A percentile compares a stretch with the other conserved stretches of the same genome.
Evolutionary conservation across 2,113 vertebrate genomes (phyloP).

Genomic region (Ochotona princeps): DNA sequence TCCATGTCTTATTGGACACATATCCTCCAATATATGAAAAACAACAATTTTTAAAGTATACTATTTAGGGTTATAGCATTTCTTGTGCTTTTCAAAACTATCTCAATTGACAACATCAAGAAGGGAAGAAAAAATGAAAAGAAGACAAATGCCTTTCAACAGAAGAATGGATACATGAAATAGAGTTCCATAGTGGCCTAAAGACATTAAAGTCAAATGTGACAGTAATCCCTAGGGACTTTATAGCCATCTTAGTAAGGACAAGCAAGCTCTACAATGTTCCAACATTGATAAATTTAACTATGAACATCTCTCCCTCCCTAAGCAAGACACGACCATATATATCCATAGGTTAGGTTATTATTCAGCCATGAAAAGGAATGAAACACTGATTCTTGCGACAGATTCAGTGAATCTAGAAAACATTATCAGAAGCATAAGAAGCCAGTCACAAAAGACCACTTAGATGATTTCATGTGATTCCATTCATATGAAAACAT

Average conservation of each 20-base stretch:
- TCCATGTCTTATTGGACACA: not conserved
- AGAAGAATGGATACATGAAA: not conserved
- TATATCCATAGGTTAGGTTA: not conserved
- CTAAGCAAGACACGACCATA: not conserved
- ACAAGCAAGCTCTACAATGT: not conserved
- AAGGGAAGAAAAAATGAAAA: not conserved
- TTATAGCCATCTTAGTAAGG: not conserved
- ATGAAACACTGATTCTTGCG: not conserved
- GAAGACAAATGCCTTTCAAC: not conserved
- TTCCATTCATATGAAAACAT: not conserved
- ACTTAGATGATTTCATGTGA: not conserved
- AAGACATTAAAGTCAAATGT: not conserved
- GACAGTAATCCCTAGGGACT: too few relatives aligned
- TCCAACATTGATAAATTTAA: not conserved
- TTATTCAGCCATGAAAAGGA: not conserved
- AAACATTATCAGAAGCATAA: not conserved
- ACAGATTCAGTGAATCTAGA: not conserved
- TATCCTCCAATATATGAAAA: slow-evolving; percentile 18
- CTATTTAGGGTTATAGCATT: not conserved
- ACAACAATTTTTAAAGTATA: not conserved
- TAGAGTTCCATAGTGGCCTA: too few relatives aligned
- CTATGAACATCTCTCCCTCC: not conserved
- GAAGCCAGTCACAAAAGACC: not conserved
- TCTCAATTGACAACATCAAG: not conserved
- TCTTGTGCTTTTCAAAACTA: not conserved